phyloP scores from a whole-genome alignment of 2,888 invertebrate species.

The Mythimna ferrago region DNA sequence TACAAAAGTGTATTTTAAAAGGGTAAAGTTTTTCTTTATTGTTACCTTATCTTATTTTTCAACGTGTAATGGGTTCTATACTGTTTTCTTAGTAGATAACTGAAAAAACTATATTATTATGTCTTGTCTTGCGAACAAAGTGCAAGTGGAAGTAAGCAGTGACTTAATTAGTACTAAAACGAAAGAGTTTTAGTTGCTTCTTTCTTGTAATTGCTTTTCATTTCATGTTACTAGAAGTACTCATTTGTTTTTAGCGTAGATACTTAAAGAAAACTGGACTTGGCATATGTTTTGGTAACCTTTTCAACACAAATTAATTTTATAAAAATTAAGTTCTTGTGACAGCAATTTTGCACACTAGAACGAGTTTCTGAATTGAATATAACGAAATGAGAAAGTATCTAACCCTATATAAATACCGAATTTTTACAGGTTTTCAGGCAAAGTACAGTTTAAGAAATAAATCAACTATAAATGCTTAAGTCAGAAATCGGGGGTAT shows the following conservation, averaged over 20 bases:
- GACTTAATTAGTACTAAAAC: constrained; percentile 16
- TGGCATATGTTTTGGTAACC: too few species aligned
- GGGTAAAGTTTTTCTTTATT: constrained; percentile 16
- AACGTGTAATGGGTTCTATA: constrained; percentile 13
- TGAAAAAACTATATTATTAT: constrained; percentile 10
- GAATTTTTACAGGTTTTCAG: too few species aligned
- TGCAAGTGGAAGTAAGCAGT: constrained; percentile 13
- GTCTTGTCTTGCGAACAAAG: constrained; percentile 17
- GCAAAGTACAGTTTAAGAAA: too few species aligned
- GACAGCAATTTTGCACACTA: too few species aligned
- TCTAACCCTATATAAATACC: too few species aligned
- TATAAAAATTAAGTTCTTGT: too few species aligned
- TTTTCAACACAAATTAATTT: too few species aligned
- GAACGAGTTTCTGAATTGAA: too few species aligned
- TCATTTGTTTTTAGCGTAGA: constrained; percentile 1
- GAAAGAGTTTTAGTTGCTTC: neutral
- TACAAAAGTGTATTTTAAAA: constrained; percentile 24
- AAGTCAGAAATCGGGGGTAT: too few species aligned
- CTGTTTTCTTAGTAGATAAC: constrained; percentile 10
- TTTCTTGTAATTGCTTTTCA: constrained; percentile 21
- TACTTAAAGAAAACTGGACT: constrained; percentile 7
- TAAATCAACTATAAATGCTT: too few species aligned
- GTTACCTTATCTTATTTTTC: constrained; percentile 12
- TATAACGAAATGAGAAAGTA: too few species aligned
- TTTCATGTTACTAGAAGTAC: constrained; percentile 11